phyloP scores from a whole-genome alignment of 2,797 vertebrate genomes.

The Gymnothorax javanicus region DNA sequence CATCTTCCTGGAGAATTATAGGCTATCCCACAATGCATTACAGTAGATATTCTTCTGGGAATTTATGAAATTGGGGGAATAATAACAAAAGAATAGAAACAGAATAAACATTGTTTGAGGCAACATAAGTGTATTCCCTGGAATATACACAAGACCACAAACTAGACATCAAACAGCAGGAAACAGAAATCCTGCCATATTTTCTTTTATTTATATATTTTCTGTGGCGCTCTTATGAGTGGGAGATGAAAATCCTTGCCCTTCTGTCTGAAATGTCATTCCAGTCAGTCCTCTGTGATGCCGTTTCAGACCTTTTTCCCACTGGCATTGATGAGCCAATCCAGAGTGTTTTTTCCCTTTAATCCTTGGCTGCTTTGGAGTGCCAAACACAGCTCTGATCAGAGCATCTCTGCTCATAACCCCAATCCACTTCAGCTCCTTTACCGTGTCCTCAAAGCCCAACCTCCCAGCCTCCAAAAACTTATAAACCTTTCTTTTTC shows the following conservation, averaged over 20 bases:
- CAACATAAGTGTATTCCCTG: neutral
- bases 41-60: neutral
- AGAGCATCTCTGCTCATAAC: neutral
- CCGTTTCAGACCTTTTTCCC: neutral
- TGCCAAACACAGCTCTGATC: slow-evolving; percentile 6
- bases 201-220: neutral
- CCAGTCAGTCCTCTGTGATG: neutral
- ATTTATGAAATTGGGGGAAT: neutral
- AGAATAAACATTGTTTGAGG: neutral
- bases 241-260: neutral
- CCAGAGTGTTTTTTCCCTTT: neutral
- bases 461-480: no score
- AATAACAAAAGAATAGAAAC: neutral
- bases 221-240: neutral
- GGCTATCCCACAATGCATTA: neutral
- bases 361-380: slow-evolving; percentile 1
- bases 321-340: slow-evolving; percentile 27
- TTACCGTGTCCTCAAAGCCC: neutral
- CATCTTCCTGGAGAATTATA: no score
- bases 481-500: neutral
- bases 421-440: neutral
- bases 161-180: neutral
- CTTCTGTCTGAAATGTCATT: neutral
- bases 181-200: neutral
- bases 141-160: no score